These are phyloP conservation scores for Thecocarcelia acutangulata DNA, from an alignment of 2,888 invertebrate genomes.

Conservation along the genomic window DNA sequence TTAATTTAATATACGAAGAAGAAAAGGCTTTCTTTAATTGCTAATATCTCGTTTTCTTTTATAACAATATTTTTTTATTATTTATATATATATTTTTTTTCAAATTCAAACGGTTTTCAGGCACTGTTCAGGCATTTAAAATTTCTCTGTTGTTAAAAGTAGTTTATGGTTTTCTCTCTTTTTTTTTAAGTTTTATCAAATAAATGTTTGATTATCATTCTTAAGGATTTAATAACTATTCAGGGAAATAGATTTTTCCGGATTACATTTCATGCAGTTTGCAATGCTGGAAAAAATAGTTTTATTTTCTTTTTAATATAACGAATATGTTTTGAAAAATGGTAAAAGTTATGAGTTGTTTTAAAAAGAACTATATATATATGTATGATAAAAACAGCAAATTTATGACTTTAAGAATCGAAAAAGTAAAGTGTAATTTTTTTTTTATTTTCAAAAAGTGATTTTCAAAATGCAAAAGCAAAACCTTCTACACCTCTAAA, in stretches of 20 bases:
- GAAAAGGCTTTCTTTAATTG: not conserved
- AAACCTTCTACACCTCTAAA: too few species aligned
- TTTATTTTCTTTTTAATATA: conserved; percentile 37
- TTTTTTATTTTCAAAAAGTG: too few species aligned
- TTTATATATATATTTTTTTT: conserved; percentile 33
- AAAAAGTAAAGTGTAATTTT: too few species aligned
- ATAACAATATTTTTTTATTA: conserved; percentile 36
- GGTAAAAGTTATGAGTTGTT: too few species aligned
- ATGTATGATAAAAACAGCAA: too few species aligned
- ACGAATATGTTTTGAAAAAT: too few species aligned
- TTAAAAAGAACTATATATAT: too few species aligned
- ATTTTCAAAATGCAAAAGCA: too few species aligned
- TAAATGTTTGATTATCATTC: conserved; percentile 37
- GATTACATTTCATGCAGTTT: conserved; percentile 80
- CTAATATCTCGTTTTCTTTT: conserved; percentile 28
- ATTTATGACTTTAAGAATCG: too few species aligned
- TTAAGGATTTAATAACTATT: conserved; percentile 75
- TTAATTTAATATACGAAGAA: conserved; percentile 15
- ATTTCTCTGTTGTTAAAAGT: conserved; percentile 26
- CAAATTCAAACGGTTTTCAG: conserved; percentile 70
- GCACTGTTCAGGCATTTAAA: conserved; percentile 70
- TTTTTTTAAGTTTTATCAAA: conserved; percentile 17
- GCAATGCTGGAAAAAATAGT: conserved; percentile 77
- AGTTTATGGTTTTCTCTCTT: not conserved
- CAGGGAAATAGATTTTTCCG: conserved; percentile 78